A percentile compares a stretch with the other conserved stretches of the same genome.
Evolutionary conservation across 2,797 vertebrate species (phyloP).

Genomic region (Peromyscus melanophrys): DNA sequence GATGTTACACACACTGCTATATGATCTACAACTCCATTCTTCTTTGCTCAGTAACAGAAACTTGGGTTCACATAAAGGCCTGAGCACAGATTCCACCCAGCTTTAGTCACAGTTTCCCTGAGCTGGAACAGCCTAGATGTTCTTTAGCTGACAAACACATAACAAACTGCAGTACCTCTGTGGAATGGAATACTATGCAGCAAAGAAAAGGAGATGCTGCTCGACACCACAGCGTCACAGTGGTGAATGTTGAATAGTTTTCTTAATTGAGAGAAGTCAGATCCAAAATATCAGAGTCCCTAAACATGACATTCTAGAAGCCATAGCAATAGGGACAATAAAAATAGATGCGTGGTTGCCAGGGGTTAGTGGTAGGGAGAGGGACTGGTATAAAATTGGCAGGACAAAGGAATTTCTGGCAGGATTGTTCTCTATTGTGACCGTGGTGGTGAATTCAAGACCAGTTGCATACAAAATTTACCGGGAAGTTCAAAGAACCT

Average conservation of each 20-base stretch:
- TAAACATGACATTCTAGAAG: not conserved
- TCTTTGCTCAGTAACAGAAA: conserved; percentile 26
- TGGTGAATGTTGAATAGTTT: not conserved
- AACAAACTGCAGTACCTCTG: not conserved
- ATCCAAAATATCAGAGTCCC: not conserved
- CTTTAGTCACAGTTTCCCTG: not conserved
- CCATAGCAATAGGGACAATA: not conserved
- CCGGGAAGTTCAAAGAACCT: not conserved
- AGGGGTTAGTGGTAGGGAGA: not conserved
- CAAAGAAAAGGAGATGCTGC: not conserved
- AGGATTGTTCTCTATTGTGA: not conserved
- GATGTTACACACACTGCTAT: not conserved
- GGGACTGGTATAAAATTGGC: not conserved
- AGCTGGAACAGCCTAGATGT: not conserved
- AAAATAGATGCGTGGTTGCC: not conserved
- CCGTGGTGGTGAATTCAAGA: not conserved
- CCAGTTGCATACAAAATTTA: not conserved
- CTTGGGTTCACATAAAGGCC: not conserved
- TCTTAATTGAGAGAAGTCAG: conserved; percentile 3
- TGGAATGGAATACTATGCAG: not conserved
- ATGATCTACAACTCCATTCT: not conserved
- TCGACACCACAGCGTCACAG: not conserved
- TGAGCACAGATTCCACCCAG: not conserved
- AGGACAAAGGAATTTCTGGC: not conserved
- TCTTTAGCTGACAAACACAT: not conserved